Conservation (phyloP, 2,888 invertebrate genomes). For the Xestia xanthographa region DNA sequence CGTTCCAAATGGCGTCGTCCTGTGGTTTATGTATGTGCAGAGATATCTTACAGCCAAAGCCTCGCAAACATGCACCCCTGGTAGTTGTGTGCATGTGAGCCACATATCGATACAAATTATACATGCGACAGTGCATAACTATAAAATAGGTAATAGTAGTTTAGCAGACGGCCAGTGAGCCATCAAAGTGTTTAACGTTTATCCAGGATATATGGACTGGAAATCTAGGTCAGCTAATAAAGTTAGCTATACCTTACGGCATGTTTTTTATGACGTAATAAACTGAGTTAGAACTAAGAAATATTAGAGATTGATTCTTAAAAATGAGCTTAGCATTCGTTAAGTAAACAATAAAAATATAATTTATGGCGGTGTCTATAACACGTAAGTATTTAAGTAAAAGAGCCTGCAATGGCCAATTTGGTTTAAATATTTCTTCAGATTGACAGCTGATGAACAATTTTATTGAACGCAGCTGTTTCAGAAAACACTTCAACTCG, state of each 20-base stretch:
- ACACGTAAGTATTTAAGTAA: neutral
- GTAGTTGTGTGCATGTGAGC: conserved; percentile 17
- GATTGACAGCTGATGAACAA: neutral
- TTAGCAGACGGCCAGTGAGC: conserved; percentile 27
- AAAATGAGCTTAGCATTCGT: too few species aligned
- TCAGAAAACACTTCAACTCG: neutral
- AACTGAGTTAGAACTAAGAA: neutral
- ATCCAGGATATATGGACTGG: conserved; percentile 27
- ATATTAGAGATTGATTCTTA: neutral
- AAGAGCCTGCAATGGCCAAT: neutral
- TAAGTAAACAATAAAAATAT: neutral
- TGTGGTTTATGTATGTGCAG: neutral
- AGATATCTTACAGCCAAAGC: neutral
- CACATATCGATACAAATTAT: conserved; percentile 25
- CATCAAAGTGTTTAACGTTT: conserved; percentile 31
- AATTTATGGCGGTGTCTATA: neutral
- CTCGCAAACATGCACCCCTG: conserved; percentile 26
- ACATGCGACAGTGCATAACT: conserved; percentile 29
- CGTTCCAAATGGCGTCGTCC: neutral
- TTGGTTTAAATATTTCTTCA: neutral
- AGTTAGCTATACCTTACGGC: neutral
- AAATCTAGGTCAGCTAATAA: conserved; percentile 18
- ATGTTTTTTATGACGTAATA: neutral
- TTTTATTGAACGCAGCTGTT: neutral
- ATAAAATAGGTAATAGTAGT: conserved; percentile 1